Evolutionary conservation across 2,888 invertebrate genomes (phyloP).

Genomic region (Calliphora vomitoria): DNA sequence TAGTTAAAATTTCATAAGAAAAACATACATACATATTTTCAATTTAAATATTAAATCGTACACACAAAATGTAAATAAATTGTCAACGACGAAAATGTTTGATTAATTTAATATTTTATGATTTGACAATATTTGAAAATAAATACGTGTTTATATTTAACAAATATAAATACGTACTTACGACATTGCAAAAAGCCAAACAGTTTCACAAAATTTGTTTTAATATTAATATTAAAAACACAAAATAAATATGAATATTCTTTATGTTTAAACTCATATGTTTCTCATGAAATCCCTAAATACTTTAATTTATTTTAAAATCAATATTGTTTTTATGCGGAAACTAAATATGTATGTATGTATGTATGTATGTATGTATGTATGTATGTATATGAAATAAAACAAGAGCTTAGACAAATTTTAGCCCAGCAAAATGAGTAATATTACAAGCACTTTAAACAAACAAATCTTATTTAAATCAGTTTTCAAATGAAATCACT

Average conservation of each 20-base stretch:
- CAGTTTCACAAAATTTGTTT: neutral
- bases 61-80: conserved; percentile 10
- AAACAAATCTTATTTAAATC: conserved; percentile 24
- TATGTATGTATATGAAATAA: neutral
- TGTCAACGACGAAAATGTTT: conserved; percentile 1
- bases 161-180: conserved; percentile 4
- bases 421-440: neutral
- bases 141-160: conserved; percentile 24
- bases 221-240: conserved; percentile 19
- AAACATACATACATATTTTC: conserved; percentile 42
- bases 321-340: neutral
- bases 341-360: neutral
- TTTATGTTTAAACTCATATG: neutral
- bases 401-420: neutral
- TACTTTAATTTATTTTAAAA: conserved; percentile 12
- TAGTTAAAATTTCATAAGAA: conserved; percentile 30
- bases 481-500: conserved; percentile 41
- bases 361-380: too few relatives aligned
- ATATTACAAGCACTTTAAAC: conserved; percentile 4
- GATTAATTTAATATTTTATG: conserved; percentile 36
- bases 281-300: neutral
- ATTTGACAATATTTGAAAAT: conserved; percentile 10
- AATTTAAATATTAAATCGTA: conserved; percentile 67
- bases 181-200: neutral
- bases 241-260: neutral